Evolutionary conservation across 2,797 vertebrate species (phyloP).

Genomic region (Urophycis tenuis): DNA sequence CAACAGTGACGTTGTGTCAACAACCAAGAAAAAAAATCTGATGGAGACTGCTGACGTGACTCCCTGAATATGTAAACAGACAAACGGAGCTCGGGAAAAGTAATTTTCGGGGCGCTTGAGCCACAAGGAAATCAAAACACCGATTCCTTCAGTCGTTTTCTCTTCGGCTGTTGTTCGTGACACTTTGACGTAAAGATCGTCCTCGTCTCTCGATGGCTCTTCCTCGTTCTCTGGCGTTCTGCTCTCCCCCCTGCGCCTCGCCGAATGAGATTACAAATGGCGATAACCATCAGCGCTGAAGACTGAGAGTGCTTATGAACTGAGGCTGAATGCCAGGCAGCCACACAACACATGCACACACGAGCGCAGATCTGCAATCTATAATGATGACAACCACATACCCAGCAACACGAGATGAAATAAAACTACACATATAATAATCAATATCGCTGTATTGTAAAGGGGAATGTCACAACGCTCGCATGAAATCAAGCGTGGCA

Average conservation of each 20-base stretch:
- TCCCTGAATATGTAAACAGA: not conserved
- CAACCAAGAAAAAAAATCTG: not conserved
- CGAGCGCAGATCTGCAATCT: not conserved
- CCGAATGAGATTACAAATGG: not conserved
- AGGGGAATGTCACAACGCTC: no score
- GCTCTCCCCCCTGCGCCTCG: not conserved
- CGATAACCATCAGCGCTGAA: not conserved
- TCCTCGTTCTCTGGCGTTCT: not conserved
- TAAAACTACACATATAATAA: not conserved
- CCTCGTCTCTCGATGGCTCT: not conserved
- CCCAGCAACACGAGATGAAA: not conserved
- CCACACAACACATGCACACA: no score
- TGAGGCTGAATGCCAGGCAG: not conserved
- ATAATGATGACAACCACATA: not conserved
- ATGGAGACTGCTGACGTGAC: not conserved
- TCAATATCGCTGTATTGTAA: no score
- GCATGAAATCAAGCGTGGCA: no score
- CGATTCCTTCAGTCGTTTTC: constrained; percentile 38
- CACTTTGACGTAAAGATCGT: constrained; percentile 26
- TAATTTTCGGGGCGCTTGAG: constrained; percentile 43
- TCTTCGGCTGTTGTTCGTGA: constrained; percentile 44
- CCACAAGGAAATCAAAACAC: constrained; percentile 43
- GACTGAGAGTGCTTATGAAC: not conserved
- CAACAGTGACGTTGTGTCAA: not conserved
- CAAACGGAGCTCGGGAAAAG: constrained; percentile 2